A percentile compares a stretch with the other conserved stretches of the same genome.
These are phyloP conservation scores for Botia almorhae DNA, from an alignment of 2,797 vertebrate species.

Conservation along the genomic window DNA sequence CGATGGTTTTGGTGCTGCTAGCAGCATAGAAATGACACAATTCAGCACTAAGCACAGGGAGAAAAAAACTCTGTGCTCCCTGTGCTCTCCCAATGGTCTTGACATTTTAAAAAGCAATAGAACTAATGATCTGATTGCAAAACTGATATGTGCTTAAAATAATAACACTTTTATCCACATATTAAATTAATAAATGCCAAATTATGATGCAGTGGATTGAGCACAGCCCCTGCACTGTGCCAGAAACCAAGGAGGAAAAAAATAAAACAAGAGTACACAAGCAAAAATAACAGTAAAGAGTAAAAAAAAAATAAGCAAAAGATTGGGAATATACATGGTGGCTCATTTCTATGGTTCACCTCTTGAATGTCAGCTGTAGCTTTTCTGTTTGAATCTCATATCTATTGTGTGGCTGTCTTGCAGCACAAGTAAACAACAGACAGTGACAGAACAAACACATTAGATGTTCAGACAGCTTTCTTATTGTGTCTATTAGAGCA, in stretches of 20 bases:
- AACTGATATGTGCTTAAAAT: background rate
- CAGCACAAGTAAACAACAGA: constrained; percentile 16
- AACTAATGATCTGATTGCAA: background rate
- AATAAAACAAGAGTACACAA: background rate
- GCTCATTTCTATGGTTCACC: constrained; percentile 27
- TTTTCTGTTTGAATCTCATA: constrained; percentile 35
- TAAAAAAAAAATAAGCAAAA: background rate
- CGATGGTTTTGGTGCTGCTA: background rate
- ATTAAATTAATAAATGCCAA: background rate
- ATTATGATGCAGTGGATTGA: background rate
- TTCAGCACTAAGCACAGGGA: background rate
- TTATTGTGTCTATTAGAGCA: background rate
- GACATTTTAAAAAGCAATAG: background rate
- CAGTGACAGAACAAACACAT: constrained; percentile 5
- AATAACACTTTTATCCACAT: background rate
- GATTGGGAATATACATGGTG: constrained; percentile 12
- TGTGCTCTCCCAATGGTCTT: background rate
- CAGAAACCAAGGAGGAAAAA: background rate
- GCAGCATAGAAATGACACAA: background rate
- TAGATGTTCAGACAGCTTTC: constrained; percentile 17
- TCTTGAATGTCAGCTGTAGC: constrained; percentile 50
- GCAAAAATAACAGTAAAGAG: background rate
- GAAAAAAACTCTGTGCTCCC: background rate
- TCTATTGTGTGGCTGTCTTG: constrained; percentile 19
- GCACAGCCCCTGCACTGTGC: background rate